Evolutionary conservation across 2,113 vertebrate genomes (phyloP), one percentile per base, ranked within the genome.

Genomic region (rabbit (Oryctolagus cuniculus)): DNA sequence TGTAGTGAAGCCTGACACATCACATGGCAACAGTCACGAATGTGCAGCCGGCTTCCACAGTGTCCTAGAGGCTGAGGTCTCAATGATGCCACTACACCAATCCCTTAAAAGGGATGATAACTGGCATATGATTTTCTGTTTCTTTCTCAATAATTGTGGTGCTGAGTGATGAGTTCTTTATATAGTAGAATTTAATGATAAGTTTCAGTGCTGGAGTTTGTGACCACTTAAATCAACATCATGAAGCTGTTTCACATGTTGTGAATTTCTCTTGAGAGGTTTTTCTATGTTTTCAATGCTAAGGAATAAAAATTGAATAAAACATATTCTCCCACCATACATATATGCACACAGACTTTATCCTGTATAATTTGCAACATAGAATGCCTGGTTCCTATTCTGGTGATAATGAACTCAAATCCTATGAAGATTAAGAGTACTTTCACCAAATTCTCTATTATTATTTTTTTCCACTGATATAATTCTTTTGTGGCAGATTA

Each of bases 231-330:
- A 12, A 61, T 36, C 75, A 82, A 74, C 17, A 67, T 87, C 4
- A 66, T 44, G 49, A 92, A 96, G 89, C 83, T 38, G n/a, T 88
- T 75, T 92, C 7, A 69, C 10, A 55, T 44, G 51, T 51, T 88
- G 19, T 78, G 19, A 61, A 74, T 51, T 93, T 91, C 58, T 55
- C 25, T 51, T 79, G 19, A 78, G 19, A 31, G 22, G 8, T 34
- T 93, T 96, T 90, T 15, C 16, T 87, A 6, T 82, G 31, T 44
- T 69, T 58, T 81, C 10, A 86, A 63, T 82, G 34, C 1, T 29
- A 96, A 84, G 27, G 6, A 93, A 80, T 73, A 78, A 73, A 88
- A 85, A 85, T 21, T n/a, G 21, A 51, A 55, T 49, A 61, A 75
- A 89, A 92, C 38, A 75, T 38, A 44, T 38, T 75, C 53, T 29